Conservation (phyloP, 2,888 invertebrate species). For the Caenorhabditis sp. region DNA sequence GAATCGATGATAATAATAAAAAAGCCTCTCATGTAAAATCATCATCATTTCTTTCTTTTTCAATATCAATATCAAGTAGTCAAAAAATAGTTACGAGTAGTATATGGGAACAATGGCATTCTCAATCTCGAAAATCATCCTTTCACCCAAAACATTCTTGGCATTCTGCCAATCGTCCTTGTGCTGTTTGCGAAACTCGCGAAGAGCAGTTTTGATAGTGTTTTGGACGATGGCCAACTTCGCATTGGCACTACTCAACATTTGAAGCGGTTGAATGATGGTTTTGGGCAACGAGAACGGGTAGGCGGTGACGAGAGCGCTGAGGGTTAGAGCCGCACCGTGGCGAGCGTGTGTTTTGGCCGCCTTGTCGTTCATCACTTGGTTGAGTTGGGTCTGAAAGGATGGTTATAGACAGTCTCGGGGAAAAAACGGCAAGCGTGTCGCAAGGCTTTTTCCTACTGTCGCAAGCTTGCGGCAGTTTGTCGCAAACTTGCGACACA, state of each 20-base stretch:
- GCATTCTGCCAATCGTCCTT: conserved; percentile 39
- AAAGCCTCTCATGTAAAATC: background rate
- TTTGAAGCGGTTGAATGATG: conserved; percentile 27
- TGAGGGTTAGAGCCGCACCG: conserved; percentile 38
- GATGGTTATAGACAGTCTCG: too few relatives aligned
- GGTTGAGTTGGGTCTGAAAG: background rate
- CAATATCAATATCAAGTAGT: too few relatives aligned
- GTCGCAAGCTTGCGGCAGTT: too few relatives aligned
- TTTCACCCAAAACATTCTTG: conserved; percentile 29
- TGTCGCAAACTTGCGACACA: too few relatives aligned
- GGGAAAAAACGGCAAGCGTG: too few relatives aligned
- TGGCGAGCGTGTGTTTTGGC: conserved; percentile 14
- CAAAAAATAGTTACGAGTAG: conserved; percentile 42
- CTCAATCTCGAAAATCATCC: conserved; percentile 42
- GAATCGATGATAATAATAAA: background rate
- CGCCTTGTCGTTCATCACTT: background rate
- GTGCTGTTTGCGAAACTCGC: conserved; percentile 43
- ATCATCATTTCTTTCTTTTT: too few relatives aligned
- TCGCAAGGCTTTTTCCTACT: too few relatives aligned
- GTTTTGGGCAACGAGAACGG: conserved; percentile 43
- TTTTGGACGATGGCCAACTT: conserved; percentile 23
- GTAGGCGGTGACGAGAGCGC: conserved; percentile 39
- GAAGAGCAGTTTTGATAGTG: conserved; percentile 31
- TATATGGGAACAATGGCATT: conserved; percentile 53
- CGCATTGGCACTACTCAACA: conserved; percentile 16